phyloP scores from a whole-genome alignment of 1,140 invertebrate genomes.

The Rhagoletis zephyria region DNA sequence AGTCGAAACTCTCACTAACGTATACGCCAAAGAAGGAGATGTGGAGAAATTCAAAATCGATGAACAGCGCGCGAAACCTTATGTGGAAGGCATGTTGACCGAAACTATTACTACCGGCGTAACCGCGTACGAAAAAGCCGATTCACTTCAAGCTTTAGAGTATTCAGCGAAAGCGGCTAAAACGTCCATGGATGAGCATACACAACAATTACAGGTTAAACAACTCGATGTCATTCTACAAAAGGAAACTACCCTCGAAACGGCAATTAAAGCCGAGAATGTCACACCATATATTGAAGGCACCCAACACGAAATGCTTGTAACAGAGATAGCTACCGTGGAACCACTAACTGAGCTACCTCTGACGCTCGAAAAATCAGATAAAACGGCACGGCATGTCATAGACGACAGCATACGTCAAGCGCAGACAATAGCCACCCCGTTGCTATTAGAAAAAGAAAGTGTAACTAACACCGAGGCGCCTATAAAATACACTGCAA shows the following conservation, averaged over 20 bases:
- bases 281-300: conserved; percentile 26
- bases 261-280: background rate
- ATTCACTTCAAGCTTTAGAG: background rate
- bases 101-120: conserved; percentile 52
- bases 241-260: conserved; percentile 48
- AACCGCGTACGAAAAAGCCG: conserved; percentile 41
- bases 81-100: conserved; percentile 57
- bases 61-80: conserved; percentile 62
- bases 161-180: background rate
- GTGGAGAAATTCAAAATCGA: conserved; percentile 13
- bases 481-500: conserved; percentile 51
- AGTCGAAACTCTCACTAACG: conserved; percentile 53
- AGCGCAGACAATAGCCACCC: conserved; percentile 22
- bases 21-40: conserved; percentile 61
- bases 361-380: background rate
- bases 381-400: background rate
- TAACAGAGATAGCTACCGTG: background rate
- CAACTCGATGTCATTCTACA: conserved; percentile 57
- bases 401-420: background rate
- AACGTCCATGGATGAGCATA: conserved; percentile 55
- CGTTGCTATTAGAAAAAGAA: conserved; percentile 50
- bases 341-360: conserved; percentile 15
- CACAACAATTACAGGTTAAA: conserved; percentile 29
- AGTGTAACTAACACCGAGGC: background rate
- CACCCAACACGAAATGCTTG: conserved; percentile 12